These are phyloP conservation scores for Tyria jacobaeae DNA, from an alignment of 2,888 invertebrate genomes.

Conservation along the genomic window DNA sequence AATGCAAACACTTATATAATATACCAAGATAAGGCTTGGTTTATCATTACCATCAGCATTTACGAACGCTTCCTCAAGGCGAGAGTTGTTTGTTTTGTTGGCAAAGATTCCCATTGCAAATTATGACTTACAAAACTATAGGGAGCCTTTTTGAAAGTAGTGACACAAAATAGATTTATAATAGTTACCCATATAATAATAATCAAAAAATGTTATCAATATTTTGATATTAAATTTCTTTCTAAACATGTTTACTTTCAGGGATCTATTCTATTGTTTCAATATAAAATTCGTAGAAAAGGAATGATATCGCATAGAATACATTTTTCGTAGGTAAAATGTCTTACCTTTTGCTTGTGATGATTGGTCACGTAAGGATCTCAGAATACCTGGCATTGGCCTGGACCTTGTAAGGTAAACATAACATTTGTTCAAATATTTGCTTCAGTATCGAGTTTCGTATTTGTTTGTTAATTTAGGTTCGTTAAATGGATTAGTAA, in stretches of 20 bases:
- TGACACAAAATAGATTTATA: too few species aligned
- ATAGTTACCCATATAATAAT: too few species aligned
- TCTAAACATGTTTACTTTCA: not conserved
- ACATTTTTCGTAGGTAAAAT: not conserved
- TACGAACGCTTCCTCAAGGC: too few species aligned
- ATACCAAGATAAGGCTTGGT: too few species aligned
- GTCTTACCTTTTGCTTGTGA: not conserved
- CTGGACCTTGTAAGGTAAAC: not conserved
- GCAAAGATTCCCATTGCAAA: too few species aligned
- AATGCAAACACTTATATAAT: too few species aligned
- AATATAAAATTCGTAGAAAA: not conserved
- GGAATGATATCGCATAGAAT: not conserved
- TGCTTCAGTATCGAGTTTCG: slow-evolving; percentile 1
- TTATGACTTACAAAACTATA: too few species aligned
- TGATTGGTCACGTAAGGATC: slow-evolving; percentile 17
- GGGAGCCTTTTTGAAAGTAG: too few species aligned
- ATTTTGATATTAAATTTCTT: not conserved
- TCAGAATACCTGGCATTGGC: too few species aligned
- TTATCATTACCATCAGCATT: too few species aligned
- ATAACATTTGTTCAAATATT: slow-evolving; percentile 11
- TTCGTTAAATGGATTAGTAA: slow-evolving; percentile 1
- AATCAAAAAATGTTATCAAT: too few species aligned
- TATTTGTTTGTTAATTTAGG: slow-evolving; percentile 7
- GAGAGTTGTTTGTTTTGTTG: too few species aligned
- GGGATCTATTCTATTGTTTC: not conserved